These are phyloP conservation scores for Caenorhabditis japonica DNA, from an alignment of 2,888 invertebrate species.

Conservation along the genomic window DNA sequence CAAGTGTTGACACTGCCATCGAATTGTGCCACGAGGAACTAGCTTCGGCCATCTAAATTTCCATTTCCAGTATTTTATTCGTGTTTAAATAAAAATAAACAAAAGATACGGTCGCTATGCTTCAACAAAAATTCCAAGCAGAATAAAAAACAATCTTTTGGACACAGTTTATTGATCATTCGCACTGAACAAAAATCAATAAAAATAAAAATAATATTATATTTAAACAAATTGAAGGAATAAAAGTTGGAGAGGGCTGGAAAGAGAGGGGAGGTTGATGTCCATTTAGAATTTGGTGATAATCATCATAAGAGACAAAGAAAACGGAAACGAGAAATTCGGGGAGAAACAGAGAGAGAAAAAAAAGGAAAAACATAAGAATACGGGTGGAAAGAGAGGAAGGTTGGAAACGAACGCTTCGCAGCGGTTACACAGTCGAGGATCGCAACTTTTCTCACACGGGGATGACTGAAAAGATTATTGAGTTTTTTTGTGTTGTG, in stretches of 20 bases:
- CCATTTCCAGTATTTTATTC: background rate
- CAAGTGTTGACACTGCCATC: constrained; percentile 85
- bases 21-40: constrained; percentile 30
- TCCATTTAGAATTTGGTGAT: constrained; percentile 33
- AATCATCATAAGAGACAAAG: constrained; percentile 40
- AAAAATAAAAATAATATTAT: constrained; percentile 39
- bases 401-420: constrained; percentile 20
- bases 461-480: constrained; percentile 42
- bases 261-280: constrained; percentile 27
- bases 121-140: background rate
- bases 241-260: constrained; percentile 17
- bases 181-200: constrained; percentile 43
- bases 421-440: constrained; percentile 9
- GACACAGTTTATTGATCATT: constrained; percentile 49
- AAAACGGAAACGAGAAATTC: constrained; percentile 31
- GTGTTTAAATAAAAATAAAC: background rate
- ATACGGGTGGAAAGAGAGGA: constrained; percentile 21
- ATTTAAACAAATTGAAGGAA: constrained; percentile 35
- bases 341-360: background rate
- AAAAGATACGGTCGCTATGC: background rate
- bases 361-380: constrained; percentile 21
- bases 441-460: constrained; percentile 43
- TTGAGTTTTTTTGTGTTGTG: no score
- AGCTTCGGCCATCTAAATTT: constrained; percentile 15
- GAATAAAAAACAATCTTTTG: constrained; percentile 1